Evolutionary conservation across 2,797 vertebrate species (phyloP), one percentile per base, ranked within the genome.

Genomic region (Anomalospiza imberbis): DNA sequence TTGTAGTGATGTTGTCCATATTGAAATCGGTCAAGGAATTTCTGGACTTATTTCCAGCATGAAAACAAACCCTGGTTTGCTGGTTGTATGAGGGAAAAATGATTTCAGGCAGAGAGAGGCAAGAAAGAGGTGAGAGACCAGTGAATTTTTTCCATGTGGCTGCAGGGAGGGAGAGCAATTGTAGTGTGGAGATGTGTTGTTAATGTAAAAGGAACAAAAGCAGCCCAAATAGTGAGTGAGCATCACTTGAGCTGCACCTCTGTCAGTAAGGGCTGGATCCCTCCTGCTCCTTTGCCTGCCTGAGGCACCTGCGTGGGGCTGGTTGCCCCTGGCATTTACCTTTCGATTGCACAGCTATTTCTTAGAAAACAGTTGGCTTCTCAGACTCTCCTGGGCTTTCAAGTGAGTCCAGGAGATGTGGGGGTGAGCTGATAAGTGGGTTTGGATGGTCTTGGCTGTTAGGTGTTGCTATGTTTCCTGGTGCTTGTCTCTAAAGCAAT

Each of bases 161-260:
- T 38, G 17, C 18, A 34, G n/a, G 32, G 47, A 67, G 22, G 9
- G 48, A 32, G 54, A 82, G 38, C 5, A 26, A 12, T 7, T 48
- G n/a, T 1, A 0, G 20, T 12, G 22, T 48, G 62, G 14, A 61
- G 62, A 19, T 7, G 9, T 0, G 0, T 8, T 5, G 0, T 60
- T 48, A 63, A 53, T 0, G 0, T 38, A 57, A 67, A 71, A 83
- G n/a, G n/a, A 63, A 19, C 34, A 31, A 34, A 90, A 83, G 4
- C 40, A 48, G 71, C 82, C 45, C 68, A 40, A 86, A 84, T 0
- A 31, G 20, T 4, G 40, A 63, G 20, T 0, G 4, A 47, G 50
- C 61, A 61, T 12, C 73, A 6, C 24, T 3, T 24, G 77, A 74
- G 48, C 47, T 63, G 50, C 36, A 8, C 17, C 28, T 1, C 2